These are phyloP conservation scores for Gymnocypris eckloni DNA, from an alignment of 2,797 vertebrate species.

Conservation along the genomic window DNA sequence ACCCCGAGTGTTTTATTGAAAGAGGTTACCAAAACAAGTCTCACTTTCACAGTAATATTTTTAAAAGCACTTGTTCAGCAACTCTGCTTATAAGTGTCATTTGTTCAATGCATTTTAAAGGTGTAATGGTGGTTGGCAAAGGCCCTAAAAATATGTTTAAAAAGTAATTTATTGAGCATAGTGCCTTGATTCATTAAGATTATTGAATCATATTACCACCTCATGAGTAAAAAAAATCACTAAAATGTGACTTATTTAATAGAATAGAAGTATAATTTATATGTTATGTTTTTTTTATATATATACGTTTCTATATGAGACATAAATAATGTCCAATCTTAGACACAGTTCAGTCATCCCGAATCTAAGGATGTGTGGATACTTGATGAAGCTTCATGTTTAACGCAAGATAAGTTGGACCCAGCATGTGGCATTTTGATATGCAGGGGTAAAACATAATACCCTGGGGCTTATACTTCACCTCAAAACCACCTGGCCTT, in stretches of 20 bases:
- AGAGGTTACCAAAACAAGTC: conserved; percentile 50
- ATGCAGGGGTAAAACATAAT: conserved; percentile 53
- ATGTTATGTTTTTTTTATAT: not conserved
- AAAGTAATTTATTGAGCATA: not conserved
- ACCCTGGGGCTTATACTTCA: conserved; percentile 49
- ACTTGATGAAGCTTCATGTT: conserved; percentile 34
- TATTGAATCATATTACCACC: not conserved
- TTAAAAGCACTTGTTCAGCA: conserved; percentile 37
- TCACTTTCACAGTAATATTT: conserved; percentile 46
- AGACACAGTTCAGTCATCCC: conserved; percentile 33
- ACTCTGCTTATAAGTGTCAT: conserved; percentile 2
- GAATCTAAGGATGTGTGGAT: conserved; percentile 44
- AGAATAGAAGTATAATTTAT: not conserved
- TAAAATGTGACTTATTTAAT: not conserved
- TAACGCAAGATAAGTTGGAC: conserved; percentile 45
- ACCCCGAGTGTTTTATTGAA: conserved; percentile 51
- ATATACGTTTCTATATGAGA: too few species aligned
- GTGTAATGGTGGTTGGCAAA: not conserved
- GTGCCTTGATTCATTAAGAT: not conserved
- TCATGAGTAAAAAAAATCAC: not conserved
- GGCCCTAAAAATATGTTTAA: not conserved
- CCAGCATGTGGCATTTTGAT: conserved; percentile 41
- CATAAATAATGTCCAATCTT: conserved; percentile 8
- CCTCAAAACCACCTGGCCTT: conserved; percentile 50
- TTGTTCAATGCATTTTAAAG: conserved; percentile 18